Evolutionary conservation across 2,113 vertebrate species (phyloP), one percentile per base, ranked within the genome.

Genomic region (Carlito syrichta): DNA sequence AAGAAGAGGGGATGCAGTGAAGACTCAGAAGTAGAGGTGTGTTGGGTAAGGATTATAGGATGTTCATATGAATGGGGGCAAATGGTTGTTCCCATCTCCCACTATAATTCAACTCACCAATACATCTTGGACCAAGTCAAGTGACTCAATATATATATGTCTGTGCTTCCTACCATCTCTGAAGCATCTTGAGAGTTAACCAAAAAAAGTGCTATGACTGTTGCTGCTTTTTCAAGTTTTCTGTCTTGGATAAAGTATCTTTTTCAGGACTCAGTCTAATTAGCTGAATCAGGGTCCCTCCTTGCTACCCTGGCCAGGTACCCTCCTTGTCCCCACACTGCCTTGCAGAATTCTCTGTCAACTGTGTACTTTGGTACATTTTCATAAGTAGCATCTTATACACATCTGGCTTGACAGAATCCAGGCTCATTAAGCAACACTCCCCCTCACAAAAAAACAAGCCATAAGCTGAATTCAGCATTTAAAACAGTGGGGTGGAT

Each of bases 361-460:
- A 3, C 11, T 22, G 56, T 66, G 16, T 40, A n/a, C n/a, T 84
- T 86, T 17, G 32, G 19, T 63, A 23, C 30, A 48, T 73, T 90
- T 74, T 95, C 27, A 66, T 91, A n/a, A 86, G 27, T 69, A 81
- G n/a, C 27, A 56, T 83, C 50, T 83, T 76, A 60, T 11, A 35
- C 6, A 30, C 20, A 78, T 86, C 60, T 69, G n/a, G 13, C 79
- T 54, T 91, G 86, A 89, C 23, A 91, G 82, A 86, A 89, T 83
- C 32, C 38, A 43, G 56, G 71, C 43, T 93, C 54, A 81, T 85
- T 76, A 77, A 94, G 86, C 35, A 86, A 76, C 7, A n/a, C n/a
- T n/a, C n/a, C n/a, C n/a, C n/a, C n/a, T n/a, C 27, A 35, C 10
- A 40, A 40, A 40, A 60, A 62, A 83, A 73, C 60, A 91, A 73